These are phyloP conservation scores for Drosophila santomea DNA, from an alignment of 1,140 invertebrate genomes.

Conservation along the genomic window DNA sequence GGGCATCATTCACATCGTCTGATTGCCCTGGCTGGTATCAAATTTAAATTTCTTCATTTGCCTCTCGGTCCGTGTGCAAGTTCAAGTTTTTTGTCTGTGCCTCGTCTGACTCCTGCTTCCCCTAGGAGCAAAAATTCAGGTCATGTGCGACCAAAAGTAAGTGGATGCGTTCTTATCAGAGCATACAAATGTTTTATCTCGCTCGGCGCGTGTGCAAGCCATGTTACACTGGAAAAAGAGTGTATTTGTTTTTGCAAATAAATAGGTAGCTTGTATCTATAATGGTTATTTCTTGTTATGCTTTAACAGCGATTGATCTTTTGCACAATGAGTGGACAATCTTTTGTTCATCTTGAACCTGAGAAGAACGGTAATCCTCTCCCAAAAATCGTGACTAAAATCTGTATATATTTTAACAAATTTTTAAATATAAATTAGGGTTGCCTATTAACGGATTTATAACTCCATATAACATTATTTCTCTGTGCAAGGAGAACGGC, in stretches of 20 bases:
- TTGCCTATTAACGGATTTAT: too few relatives aligned
- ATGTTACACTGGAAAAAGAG: not conserved
- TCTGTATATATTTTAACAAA: too few relatives aligned
- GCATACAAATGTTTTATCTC: conserved; percentile 82
- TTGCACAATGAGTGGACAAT: too few relatives aligned
- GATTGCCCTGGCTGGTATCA: conserved; percentile 60
- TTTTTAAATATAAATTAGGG: too few relatives aligned
- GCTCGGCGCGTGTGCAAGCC: conserved; percentile 68
- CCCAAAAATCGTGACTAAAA: too few relatives aligned
- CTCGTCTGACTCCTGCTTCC: conserved; percentile 31
- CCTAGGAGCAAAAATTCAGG: conserved; percentile 65
- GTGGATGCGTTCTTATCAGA: conserved; percentile 82
- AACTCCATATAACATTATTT: not conserved
- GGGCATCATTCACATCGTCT: conserved; percentile 46
- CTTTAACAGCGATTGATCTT: too few relatives aligned
- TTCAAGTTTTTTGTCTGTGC: conserved; percentile 64
- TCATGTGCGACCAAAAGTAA: conserved; percentile 82
- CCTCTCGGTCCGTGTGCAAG: conserved; percentile 56
- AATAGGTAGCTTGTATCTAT: too few relatives aligned
- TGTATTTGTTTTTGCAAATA: not conserved
- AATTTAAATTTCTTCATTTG: conserved; percentile 82
- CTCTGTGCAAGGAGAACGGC: conserved; percentile 5
- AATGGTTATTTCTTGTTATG: too few relatives aligned
- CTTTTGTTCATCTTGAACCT: too few relatives aligned
- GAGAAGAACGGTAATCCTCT: too few relatives aligned